Base-by-base conservation (phyloP, 2,797 vertebrate genomes). In the Hozukius guyotensis region DNA sequence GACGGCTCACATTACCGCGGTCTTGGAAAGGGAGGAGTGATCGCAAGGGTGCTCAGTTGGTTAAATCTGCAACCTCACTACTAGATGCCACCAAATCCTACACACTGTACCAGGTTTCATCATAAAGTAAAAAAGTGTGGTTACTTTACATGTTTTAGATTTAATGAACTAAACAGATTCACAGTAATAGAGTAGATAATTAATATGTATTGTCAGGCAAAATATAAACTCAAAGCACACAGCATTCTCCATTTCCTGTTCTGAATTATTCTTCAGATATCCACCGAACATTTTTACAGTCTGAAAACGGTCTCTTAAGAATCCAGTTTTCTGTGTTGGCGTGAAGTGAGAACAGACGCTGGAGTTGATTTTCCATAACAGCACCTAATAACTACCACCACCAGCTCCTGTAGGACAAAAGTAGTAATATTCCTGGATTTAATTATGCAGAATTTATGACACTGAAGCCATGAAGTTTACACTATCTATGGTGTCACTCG, bases 301-400 rank as follows among this genome's bases (percentile, higher is more conserved):
- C 11, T 62, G 72, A 72, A 72, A 83, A 64, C 38, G 55, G 38
- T 66, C 71, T 76, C 77, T 57, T 11, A 75, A 34, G 66, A 61
- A 65, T 73, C 56, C 53, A 78, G 8, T 70, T 46, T 72, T 79
- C 34, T 74, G 57, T 73, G 69, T 81, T 72, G 81, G 77, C 8
- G 25, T 80, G 57, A 82, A 53, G 77, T 74, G 62, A 76, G 70
- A 73, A 77, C 56, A 81, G 67, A 68, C 55, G 56, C 78, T 72
- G 29, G 36, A 75, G 76, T 22, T 70, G 31, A 62, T 77, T 77
- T 80, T 80, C 63, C 49, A 66, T 56, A 69, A 66, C 57, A 66
- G 49, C 52, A 52, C 49, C 34, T 63, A 57, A 52, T 67, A 70
- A 56, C 68, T 52, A 62, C 61, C 55, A 72, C 13, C 49, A 66